phyloP scores from a whole-genome alignment of 2,797 vertebrate genomes.

The Kryptolebias ocellatus region DNA sequence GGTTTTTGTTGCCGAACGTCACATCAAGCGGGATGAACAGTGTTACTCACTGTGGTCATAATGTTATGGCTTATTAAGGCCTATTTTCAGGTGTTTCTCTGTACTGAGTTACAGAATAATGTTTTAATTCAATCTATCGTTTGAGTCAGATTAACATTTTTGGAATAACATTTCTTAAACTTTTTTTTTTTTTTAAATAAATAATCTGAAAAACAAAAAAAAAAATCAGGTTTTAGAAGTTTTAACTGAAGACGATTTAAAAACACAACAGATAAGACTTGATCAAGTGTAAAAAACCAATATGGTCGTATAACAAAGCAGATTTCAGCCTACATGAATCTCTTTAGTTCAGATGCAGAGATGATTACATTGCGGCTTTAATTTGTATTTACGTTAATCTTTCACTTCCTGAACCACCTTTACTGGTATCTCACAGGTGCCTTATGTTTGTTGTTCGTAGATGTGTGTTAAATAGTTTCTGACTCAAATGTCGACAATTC shows the following conservation, averaged over 20 bases:
- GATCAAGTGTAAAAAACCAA: no score
- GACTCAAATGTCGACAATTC: slow-evolving; percentile 52
- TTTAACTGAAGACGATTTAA: no score
- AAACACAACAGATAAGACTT: no score
- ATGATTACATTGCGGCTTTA: slow-evolving; percentile 31
- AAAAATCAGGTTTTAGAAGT: no score
- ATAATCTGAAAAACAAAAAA: not conserved
- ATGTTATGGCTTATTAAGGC: not conserved
- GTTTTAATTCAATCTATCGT: no score
- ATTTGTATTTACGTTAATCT: slow-evolving; percentile 25
- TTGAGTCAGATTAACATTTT: not conserved
- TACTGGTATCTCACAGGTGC: slow-evolving; percentile 21
- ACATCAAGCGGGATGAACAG: no score
- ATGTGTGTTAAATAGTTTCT: slow-evolving; percentile 17
- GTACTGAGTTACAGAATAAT: not conserved
- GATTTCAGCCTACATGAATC: no score
- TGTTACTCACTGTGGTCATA: not conserved
- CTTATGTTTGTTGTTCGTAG: slow-evolving; percentile 31
- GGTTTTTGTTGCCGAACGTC: no score
- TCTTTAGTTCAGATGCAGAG: not conserved
- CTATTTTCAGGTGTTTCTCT: no score
- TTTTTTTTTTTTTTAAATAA: not conserved
- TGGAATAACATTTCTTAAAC: not conserved
- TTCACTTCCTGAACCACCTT: slow-evolving; percentile 26
- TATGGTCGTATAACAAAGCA: no score